These are phyloP conservation scores for Poecilus cupreus DNA, from an alignment of 2,888 invertebrate species.

Conservation along the genomic window DNA sequence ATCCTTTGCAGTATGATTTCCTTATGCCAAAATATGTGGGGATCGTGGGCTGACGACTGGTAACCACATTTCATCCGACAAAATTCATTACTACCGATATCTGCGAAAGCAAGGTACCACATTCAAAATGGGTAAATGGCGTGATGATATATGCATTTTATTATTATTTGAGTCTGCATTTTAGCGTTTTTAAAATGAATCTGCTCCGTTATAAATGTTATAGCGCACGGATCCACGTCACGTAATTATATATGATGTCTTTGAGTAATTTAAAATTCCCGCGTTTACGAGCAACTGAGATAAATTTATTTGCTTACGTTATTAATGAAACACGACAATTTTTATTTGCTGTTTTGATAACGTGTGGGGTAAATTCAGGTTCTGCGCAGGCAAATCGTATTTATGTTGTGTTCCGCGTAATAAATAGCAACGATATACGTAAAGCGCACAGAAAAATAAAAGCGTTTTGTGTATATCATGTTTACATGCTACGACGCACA, in stretches of 20 bases:
- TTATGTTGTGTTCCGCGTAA: conserved; percentile 40
- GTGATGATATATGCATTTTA: no score
- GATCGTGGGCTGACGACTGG: no score
- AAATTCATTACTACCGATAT: no score
- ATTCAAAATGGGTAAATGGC: no score
- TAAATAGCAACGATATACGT: conserved; percentile 41
- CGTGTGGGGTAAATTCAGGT: conserved; percentile 9
- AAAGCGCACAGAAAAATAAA: conserved; percentile 48
- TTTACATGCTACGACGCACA: conserved; percentile 22
- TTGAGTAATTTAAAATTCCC: conserved; percentile 44
- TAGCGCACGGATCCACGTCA: neutral
- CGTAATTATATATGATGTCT: conserved; percentile 33
- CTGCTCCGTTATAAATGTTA: neutral
- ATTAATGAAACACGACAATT: conserved; percentile 57
- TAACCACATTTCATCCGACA: no score
- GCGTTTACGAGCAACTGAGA: conserved; percentile 13
- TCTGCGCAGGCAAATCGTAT: conserved; percentile 30
- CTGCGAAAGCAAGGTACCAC: no score
- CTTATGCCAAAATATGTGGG: no score
- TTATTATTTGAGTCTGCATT: no score
- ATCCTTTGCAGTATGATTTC: no score
- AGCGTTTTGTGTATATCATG: conserved; percentile 31
- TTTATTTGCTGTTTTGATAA: conserved; percentile 59
- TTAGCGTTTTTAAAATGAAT: conserved; percentile 3
- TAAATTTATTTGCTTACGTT: conserved; percentile 54